Evolutionary conservation across 2,888 invertebrate genomes (phyloP).

Genomic region (Nasonia oneida): DNA sequence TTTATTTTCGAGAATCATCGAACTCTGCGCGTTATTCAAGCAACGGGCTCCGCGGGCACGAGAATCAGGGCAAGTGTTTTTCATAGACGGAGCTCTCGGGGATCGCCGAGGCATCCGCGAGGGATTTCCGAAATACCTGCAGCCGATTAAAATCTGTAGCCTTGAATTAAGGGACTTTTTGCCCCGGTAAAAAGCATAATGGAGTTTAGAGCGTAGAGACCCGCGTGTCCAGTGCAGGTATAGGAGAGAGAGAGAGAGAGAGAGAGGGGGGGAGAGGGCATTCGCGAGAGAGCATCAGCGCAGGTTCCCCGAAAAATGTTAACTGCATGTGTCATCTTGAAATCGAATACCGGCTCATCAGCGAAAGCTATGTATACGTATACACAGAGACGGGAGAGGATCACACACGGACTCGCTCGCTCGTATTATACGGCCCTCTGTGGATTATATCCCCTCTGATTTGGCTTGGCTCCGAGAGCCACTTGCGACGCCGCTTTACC

Average conservation of each 20-base stretch:
- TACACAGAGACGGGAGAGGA: slow-evolving; percentile 31
- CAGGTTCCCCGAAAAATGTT: slow-evolving; percentile 56
- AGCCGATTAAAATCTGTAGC: slow-evolving; percentile 43
- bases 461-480: slow-evolving; percentile 6
- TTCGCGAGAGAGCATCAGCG: slow-evolving; percentile 31
- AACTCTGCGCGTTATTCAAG: neutral
- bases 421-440: neutral
- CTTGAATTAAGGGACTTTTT: slow-evolving; percentile 49
- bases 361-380: neutral
- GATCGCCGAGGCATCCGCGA: neutral
- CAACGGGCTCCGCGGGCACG: neutral
- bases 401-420: slow-evolving; percentile 16
- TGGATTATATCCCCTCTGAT: slow-evolving; percentile 22
- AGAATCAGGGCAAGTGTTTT: neutral
- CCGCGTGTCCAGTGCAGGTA: slow-evolving; percentile 31
- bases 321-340: slow-evolving; percentile 62
- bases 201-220: slow-evolving; percentile 6
- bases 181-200: slow-evolving; percentile 39
- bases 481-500: slow-evolving; percentile 19
- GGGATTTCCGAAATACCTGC: slow-evolving; percentile 39
- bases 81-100: neutral
- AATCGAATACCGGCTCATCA: slow-evolving; percentile 42
- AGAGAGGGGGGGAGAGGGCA: neutral
- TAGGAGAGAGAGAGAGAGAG: neutral
- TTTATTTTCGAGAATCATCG: slow-evolving; percentile 20